Conservation (phyloP, 2,113 vertebrate genomes). For the Corythaixoides concolor region DNA sequence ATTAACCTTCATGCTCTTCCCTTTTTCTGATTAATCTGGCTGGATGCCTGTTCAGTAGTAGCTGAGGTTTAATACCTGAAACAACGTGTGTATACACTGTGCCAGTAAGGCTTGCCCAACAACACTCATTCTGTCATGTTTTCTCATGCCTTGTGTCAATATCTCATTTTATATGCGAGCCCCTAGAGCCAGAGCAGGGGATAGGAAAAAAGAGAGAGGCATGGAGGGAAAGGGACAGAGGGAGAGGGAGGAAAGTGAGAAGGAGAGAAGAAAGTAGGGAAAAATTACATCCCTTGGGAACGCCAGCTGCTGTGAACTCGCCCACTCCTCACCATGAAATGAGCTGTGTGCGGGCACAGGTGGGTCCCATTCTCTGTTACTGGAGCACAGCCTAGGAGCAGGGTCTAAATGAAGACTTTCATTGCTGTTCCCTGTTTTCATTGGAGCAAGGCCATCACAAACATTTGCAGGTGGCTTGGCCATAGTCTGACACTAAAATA, state of each 20-base stretch:
- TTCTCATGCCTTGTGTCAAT: constrained; percentile 25
- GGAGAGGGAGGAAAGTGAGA: background rate
- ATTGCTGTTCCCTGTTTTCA: constrained; percentile 82
- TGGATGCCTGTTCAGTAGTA: constrained; percentile 12
- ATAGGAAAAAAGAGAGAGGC: background rate
- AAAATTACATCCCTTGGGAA: constrained; percentile 21
- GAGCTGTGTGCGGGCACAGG: constrained; percentile 72
- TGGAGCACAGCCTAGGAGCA: constrained; percentile 56
- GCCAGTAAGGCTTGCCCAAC: constrained; percentile 14
- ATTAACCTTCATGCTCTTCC: constrained; percentile 21
- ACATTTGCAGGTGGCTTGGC: constrained; percentile 87
- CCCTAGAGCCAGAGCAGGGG: background rate
- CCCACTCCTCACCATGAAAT: constrained; percentile 40
- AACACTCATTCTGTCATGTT: background rate
- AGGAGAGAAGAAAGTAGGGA: background rate
- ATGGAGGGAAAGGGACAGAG: background rate
- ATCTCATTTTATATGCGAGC: background rate
- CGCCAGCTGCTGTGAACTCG: constrained; percentile 45
- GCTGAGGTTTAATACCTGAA: constrained; percentile 9
- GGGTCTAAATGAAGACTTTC: constrained; percentile 82
- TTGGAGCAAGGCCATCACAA: constrained; percentile 83
- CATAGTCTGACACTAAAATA: constrained; percentile 85
- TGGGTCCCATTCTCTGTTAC: constrained; percentile 74
- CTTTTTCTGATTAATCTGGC: constrained; percentile 29
- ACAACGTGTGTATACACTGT: background rate